Conservation (phyloP, 2,113 vertebrate species). For the Gadus macrocephalus region DNA sequence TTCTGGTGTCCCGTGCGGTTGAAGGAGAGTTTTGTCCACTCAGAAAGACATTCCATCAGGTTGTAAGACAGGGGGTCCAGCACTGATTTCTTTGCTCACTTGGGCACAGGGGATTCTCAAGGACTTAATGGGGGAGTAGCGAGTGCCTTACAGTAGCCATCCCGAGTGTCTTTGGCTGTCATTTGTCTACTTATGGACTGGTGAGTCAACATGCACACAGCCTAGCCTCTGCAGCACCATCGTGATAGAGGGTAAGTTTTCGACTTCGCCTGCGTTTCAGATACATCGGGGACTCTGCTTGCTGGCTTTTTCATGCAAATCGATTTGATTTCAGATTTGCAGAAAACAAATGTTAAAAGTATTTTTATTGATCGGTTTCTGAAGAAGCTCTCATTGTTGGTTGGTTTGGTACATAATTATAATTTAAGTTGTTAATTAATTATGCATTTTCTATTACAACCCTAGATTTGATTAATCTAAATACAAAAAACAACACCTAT, state of each 20-base stretch:
- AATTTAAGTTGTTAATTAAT: too few species aligned
- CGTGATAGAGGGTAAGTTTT: conserved; percentile 42
- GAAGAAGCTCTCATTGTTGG: too few species aligned
- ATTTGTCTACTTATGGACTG: conserved; percentile 44
- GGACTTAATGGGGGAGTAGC: conserved; percentile 59
- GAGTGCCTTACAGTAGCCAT: conserved; percentile 49
- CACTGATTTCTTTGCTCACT: conserved; percentile 50
- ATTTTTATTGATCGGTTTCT: too few species aligned
- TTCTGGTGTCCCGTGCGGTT: conserved; percentile 48
- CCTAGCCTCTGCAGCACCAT: conserved; percentile 13
- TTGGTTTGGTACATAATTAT: too few species aligned
- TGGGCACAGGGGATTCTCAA: conserved; percentile 58
- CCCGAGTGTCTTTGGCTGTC: conserved; percentile 34
- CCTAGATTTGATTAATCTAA: too few species aligned
- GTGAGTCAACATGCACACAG: conserved; percentile 30
- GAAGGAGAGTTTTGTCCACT: conserved; percentile 50
- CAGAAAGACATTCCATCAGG: conserved; percentile 56
- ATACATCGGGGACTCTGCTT: too few species aligned
- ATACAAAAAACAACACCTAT: too few species aligned
- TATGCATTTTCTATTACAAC: too few species aligned
- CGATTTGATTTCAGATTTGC: too few species aligned
- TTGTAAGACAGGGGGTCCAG: conserved; percentile 36
- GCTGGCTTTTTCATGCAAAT: too few species aligned
- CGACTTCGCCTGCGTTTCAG: not conserved
- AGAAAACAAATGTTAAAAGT: too few species aligned